phyloP scores from a whole-genome alignment of 2,113 vertebrate genomes.

The Hemibagrus wyckioides region DNA sequence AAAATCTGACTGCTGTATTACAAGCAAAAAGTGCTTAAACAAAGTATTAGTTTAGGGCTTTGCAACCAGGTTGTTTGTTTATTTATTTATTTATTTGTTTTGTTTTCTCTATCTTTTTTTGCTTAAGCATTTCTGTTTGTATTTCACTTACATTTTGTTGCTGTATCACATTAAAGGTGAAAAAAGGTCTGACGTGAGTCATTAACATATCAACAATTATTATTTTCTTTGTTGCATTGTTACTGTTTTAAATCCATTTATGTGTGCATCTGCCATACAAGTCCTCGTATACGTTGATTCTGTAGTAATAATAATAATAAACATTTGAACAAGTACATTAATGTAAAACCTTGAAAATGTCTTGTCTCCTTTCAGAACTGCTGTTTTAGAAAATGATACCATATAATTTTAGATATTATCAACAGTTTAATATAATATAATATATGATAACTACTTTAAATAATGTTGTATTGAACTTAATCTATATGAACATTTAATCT shows the following conservation, averaged over 20 bases:
- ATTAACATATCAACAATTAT: background rate
- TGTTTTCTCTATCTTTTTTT: background rate
- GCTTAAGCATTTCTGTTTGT: background rate
- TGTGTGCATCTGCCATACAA: background rate
- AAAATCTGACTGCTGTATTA: background rate
- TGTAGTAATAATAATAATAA: background rate
- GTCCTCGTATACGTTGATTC: background rate
- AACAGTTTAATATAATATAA: too few relatives aligned
- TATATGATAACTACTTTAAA: background rate
- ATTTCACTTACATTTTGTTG: background rate
- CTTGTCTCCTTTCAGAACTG: too few relatives aligned
- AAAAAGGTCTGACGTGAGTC: background rate
- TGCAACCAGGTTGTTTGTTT: too few relatives aligned
- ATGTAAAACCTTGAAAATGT: too few relatives aligned
- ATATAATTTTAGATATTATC: background rate
- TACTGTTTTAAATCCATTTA: background rate
- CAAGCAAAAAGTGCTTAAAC: background rate
- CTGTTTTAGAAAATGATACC: too few relatives aligned
- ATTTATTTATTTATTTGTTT: too few relatives aligned
- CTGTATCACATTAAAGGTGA: background rate
- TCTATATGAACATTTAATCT: background rate
- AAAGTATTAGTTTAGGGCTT: background rate
- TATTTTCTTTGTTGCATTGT: background rate
- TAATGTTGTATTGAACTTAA: background rate
- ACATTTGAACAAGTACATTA: background rate